Evolutionary conservation across 2,113 vertebrate genomes (phyloP), one percentile per base, ranked within the genome.

Genomic region (Cyprinodon variegatus): DNA sequence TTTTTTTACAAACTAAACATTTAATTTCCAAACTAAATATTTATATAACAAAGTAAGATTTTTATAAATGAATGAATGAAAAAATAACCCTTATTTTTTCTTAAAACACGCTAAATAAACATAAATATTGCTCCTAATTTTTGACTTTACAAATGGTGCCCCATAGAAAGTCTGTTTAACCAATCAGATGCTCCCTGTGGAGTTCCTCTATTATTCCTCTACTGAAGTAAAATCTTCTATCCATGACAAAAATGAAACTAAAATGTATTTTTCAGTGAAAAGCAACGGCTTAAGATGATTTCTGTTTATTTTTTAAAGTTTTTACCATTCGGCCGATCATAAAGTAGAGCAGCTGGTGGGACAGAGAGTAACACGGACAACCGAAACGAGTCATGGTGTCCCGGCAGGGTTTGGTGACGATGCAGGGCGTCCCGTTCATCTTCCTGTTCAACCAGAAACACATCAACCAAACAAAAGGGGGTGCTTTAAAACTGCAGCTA

Each of bases 311-410:
- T 43, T 11, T 20, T 8, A 8, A 0, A 12, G 15, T 0, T 69
- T 83, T 91, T 77, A 96, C 96, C 94, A 95, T 93, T 17, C 88
- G 88, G 20, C 95, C 96, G 0, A 93, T 91, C 86, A 96, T 93
- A 86, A 96, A 96, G 92, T 96, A 96, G 48, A 97, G 94, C 72
- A 96, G 92, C 89, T 97, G 96, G 83, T 97, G 96, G 37, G 96
- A 96, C 41, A 97, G 86, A 1, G 88, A 91, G 66, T 97, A 97
- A 79, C 92, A 86, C 0, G 89, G 92, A 81, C 95, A 95, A 15
- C 93, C 92, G 0, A 94, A 90, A 1, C 66, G 89, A 0, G 95
- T 96, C 96, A 96, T 96, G 48, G 94, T 88, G 57, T 91, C 93
- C 40, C 86, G 83, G 61, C 96, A 97, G 67, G 88, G 84, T 53